Percentiles rank a stretch among this genome's conserved stretches.
phyloP scores from a whole-genome alignment of 2,888 invertebrate species.

The Leucozona laternaria region DNA sequence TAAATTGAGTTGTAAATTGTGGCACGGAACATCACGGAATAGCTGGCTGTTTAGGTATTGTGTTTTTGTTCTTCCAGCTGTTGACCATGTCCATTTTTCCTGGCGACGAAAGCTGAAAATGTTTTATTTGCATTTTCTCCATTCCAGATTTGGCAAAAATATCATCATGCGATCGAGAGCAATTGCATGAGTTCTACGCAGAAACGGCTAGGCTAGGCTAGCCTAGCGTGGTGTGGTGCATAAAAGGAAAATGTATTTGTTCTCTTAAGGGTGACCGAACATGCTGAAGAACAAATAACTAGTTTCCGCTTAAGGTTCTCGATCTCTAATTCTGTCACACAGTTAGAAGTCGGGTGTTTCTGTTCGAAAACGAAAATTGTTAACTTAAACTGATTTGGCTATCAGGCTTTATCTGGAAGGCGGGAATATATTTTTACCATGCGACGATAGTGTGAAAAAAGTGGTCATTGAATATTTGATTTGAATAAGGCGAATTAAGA shows the following conservation, averaged over 20 bases:
- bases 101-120: conserved; percentile 37
- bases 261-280: not conserved
- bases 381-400: not conserved
- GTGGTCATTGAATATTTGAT: too few species aligned
- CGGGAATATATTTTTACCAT: not conserved
- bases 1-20: conserved; percentile 75
- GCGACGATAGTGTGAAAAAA: not conserved
- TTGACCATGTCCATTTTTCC: conserved; percentile 26
- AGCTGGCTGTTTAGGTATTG: not conserved
- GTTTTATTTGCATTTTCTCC: conserved; percentile 49
- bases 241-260: conserved; percentile 48
- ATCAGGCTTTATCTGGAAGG: too few species aligned
- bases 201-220: not conserved
- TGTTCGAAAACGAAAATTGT: conserved; percentile 5
- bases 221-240: too few species aligned
- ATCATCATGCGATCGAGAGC: conserved; percentile 68
- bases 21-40: conserved; percentile 52
- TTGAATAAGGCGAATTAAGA: too few species aligned
- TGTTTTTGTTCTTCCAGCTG: conserved; percentile 29
- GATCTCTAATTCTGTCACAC: not conserved
- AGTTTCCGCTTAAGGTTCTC: conserved; percentile 1
- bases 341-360: not conserved
- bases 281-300: not conserved
- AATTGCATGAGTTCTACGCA: conserved; percentile 39
- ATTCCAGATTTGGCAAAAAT: conserved; percentile 54